Base-by-base conservation (phyloP, 2,797 vertebrate genomes). In the Brachyrhaphis roseni region DNA sequence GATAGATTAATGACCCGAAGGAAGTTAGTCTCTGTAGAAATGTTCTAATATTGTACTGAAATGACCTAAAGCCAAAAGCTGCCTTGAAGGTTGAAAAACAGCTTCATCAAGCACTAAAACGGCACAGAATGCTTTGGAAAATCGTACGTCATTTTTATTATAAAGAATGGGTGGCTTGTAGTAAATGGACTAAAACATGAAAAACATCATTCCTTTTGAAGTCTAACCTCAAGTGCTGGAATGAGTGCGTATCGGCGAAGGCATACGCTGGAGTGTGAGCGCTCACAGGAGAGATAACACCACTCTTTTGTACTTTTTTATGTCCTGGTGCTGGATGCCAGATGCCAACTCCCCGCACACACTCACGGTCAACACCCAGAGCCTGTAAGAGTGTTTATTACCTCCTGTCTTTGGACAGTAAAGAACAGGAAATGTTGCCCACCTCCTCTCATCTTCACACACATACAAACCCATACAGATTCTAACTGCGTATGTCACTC, bases 371-470 rank as follows among this genome's bases (percentile, higher is more conserved):
- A 80, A 46, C 51, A 86, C 75, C 80, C 45, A 5, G 82, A 90
- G 85, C 86, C 89, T 88, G 72, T 86, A 89, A 88, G 87, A 82
- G 79, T 89, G 86, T 93, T 92, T 92, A 94, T 93, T 92, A 91
- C 90, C 88, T 87, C 89, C 91, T 87, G 87, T 87, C 89, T 87
- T 86, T 92, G 86, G 89, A 93, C 92, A 92, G 92, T 92, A 94
- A 95, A 95, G 93, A 92, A 89, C 92, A 95, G 94, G 93, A 95
- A 95, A 94, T 94, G 89, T 92, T 92, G 86, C 83, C 86, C 81
- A 87, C 85, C 79, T 90, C 77, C 79, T 87, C 84, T 89, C 90
- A 90, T 88, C 82, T 91, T 89, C 73, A 26, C 70, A 43, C 71
- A 89, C 55, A 77, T 39, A 64, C 31, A 72, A 53, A 47, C 77